Conservation (phyloP, 64 coral and sea anemone genomes). For the Montipora capricornis region DNA sequence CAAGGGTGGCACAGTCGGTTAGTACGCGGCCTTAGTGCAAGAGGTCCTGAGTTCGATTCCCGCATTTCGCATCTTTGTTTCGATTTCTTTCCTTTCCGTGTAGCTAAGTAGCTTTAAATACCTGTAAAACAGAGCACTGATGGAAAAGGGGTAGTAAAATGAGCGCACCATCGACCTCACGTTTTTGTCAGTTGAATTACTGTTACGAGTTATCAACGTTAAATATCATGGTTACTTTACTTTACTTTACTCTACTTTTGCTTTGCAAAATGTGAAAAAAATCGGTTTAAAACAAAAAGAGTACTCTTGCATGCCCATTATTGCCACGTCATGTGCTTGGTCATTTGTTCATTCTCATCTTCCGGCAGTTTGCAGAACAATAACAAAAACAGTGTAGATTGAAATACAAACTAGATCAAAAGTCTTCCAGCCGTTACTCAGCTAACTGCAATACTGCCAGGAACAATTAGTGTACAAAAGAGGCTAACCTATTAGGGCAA, state of each 20-base stretch:
- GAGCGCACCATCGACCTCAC: no score
- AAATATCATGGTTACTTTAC: no score
- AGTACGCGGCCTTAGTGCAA: no score
- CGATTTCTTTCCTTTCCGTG: no score
- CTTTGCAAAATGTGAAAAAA: not conserved
- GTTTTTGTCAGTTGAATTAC: no score
- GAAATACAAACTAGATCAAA: not conserved
- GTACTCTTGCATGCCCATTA: not conserved
- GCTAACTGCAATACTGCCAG: not conserved
- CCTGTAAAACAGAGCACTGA: no score
- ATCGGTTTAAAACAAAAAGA: not conserved
- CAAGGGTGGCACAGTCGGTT: no score
- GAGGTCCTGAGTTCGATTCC: no score
- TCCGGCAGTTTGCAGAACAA: not conserved
- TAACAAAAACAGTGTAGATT: not conserved
- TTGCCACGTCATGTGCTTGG: not conserved
- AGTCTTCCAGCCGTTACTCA: not conserved
- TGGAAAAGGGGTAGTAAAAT: no score
- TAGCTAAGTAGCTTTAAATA: no score
- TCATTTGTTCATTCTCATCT: not conserved
- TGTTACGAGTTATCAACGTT: no score
- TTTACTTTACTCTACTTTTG: not conserved
- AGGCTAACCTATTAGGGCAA: conserved; percentile 51
- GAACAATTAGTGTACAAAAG: not conserved
- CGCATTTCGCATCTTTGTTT: no score